Percentiles rank a stretch among this genome's conserved stretches.
phyloP scores from a whole-genome alignment of 92 coral and sea anemone species.

The Zoanthus gigantus region DNA sequence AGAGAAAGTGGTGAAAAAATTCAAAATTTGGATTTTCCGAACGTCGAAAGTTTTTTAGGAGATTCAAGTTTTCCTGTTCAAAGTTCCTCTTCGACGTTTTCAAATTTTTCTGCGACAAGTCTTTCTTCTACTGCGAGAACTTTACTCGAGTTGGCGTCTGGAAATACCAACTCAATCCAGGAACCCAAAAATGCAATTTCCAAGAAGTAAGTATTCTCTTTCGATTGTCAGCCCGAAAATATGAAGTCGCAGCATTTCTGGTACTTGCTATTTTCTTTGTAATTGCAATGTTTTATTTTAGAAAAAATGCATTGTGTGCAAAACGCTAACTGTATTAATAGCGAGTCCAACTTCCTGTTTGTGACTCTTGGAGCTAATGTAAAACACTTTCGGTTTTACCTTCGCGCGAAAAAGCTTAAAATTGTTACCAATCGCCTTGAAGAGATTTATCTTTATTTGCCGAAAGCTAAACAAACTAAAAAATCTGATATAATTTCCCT shows the following conservation, averaged over 20 bases:
- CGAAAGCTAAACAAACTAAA: neutral
- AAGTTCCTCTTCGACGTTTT: constrained; percentile 22
- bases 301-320: neutral
- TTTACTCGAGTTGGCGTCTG: constrained; percentile 26
- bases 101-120: constrained; percentile 17
- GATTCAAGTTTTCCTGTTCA: neutral
- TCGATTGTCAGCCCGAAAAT: neutral
- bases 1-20: neutral
- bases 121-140: constrained; percentile 39
- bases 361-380: neutral
- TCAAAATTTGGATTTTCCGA: neutral
- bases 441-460: neutral
- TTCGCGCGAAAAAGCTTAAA: neutral
- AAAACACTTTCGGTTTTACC: constrained; percentile 1
- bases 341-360: constrained; percentile 31
- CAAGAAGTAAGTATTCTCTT: constrained; percentile 23
- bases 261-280: neutral
- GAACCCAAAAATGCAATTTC: constrained; percentile 29
- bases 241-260: neutral
- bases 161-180: neutral
- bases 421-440: neutral
- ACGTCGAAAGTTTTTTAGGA: constrained; percentile 1
- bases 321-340: neutral
- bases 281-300: neutral
- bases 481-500: neutral